Evolutionary conservation across 2,113 vertebrate genomes (phyloP), one percentile per base, ranked within the genome.

Genomic region (Albula goreensis): DNA sequence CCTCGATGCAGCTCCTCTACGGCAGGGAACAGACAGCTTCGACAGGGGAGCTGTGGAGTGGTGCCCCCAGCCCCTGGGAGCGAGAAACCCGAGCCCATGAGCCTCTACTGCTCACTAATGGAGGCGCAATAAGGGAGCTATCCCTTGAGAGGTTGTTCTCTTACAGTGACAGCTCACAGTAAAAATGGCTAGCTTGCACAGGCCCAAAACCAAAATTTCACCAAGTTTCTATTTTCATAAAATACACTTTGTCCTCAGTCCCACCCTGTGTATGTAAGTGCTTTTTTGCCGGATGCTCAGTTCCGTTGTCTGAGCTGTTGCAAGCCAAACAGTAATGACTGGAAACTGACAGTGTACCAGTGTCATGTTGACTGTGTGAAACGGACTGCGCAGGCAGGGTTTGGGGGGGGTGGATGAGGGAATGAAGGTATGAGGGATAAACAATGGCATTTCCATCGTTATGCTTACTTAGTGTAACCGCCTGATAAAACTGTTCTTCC

Each of bases 361-460:
- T 49, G 77, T 60, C 63, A 19, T 49, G 56, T 70, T 79, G 3
- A 0, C 48, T 41, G 52, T 82, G 31, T 87, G 81, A 89, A 86
- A 91, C 86, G 89, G 85, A 87, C 87, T 50, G 4, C 22, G 50
- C 25, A 60, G 60, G 57, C 49, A 51, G 50, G 48, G 50, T 17
- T 63, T 80, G 17, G 11, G n/a, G 49, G 48, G 87, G 79, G 82
- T 25, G 57, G 63, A 53, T 78, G 81, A 41, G 41, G 86, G 89
- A 88, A 85, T 82, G 85, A 66, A 5, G 79, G 22, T 3, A 15
- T 22, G 60, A 60, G 60, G 17, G 60, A n/a, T 74, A 31, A 74
- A 31, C 9, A 5, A 6, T 74, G 70, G n/a, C 60, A 4, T 66
- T 66, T 66, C 57, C 57, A 15, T 60, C 57, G 3, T 3, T 15